A percentile compares a stretch with the other conserved stretches of the same genome.
Conservation (phyloP, 37 sponge, comb jelly and placozoan species). For the Agelas oroides region DNA sequence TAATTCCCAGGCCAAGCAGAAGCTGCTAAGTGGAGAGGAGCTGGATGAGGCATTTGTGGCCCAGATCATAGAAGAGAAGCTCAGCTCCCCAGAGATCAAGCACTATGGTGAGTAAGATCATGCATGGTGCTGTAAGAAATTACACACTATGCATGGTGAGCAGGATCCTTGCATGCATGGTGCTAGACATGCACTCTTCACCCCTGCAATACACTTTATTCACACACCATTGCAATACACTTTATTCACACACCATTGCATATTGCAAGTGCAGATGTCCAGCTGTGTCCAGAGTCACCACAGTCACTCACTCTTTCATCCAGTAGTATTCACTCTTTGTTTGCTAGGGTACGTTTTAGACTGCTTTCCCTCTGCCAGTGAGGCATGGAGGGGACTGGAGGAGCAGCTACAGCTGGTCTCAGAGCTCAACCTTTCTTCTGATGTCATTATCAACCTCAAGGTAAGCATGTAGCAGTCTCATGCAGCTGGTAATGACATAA, state of each 20-base stretch:
- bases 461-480: slow-evolving; percentile 48
- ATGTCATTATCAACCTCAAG: slow-evolving; percentile 94
- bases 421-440: slow-evolving; percentile 70
- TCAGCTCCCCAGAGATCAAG: slow-evolving; percentile 69
- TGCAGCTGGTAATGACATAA: too few relatives aligned
- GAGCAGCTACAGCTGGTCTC: slow-evolving; percentile 81
- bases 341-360: slow-evolving; percentile 93
- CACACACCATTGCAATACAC: too few relatives aligned
- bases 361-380: slow-evolving; percentile 71
- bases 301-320: too few relatives aligned
- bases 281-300: not conserved
- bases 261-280: not conserved
- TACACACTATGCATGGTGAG: too few relatives aligned
- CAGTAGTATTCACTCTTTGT: too few relatives aligned
- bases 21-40: slow-evolving; percentile 56
- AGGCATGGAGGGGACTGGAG: slow-evolving; percentile 65
- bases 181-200: too few relatives aligned
- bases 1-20: slow-evolving; percentile 64
- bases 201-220: too few relatives aligned
- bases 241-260: too few relatives aligned
- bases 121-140: not conserved
- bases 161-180: too few relatives aligned
- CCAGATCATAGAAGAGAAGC: slow-evolving; percentile 64
- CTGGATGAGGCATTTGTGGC: slow-evolving; percentile 56
- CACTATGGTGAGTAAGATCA: slow-evolving; percentile 73